Evolutionary conservation across 2,888 invertebrate genomes (phyloP).

Genomic region (Sycophila texana): DNA sequence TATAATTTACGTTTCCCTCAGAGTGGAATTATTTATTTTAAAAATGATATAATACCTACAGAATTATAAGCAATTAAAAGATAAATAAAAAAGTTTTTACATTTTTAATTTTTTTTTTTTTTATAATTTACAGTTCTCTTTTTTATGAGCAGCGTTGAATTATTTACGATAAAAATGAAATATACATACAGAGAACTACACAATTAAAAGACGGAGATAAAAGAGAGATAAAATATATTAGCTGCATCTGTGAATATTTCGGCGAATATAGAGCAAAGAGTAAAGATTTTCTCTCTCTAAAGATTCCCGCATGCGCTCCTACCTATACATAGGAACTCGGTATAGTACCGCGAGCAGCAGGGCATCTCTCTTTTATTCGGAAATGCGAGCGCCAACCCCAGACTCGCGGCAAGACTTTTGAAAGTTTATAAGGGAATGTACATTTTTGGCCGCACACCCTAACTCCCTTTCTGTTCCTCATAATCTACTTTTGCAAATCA

Average conservation of each 20-base stretch:
- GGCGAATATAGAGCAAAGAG: neutral
- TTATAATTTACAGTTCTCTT: too few relatives aligned
- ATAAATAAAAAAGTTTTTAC: too few relatives aligned
- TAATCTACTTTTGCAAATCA: conserved; percentile 38
- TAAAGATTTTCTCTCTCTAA: neutral
- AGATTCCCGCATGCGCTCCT: neutral
- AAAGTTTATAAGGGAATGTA: conserved; percentile 45
- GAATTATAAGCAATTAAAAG: too few relatives aligned
- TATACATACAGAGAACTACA: too few relatives aligned
- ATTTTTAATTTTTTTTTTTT: too few relatives aligned
- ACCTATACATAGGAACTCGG: conserved; percentile 3
- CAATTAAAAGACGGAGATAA: neutral
- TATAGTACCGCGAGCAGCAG: neutral
- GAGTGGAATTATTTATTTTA: too few relatives aligned
- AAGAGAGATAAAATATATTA: conserved; percentile 19
- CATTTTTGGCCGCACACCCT: conserved; percentile 17
- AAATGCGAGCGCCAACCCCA: too few relatives aligned
- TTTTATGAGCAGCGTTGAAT: too few relatives aligned
- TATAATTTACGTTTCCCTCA: too few relatives aligned
- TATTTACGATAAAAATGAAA: too few relatives aligned
- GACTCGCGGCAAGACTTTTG: conserved; percentile 1
- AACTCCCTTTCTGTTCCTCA: neutral
- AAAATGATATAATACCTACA: too few relatives aligned
- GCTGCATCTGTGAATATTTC: conserved; percentile 11
- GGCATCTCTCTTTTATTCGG: neutral